Percentiles rank a stretch among this genome's conserved stretches.
phyloP scores from a whole-genome alignment of 2,888 invertebrate genomes.

The Oasisia sp. region DNA sequence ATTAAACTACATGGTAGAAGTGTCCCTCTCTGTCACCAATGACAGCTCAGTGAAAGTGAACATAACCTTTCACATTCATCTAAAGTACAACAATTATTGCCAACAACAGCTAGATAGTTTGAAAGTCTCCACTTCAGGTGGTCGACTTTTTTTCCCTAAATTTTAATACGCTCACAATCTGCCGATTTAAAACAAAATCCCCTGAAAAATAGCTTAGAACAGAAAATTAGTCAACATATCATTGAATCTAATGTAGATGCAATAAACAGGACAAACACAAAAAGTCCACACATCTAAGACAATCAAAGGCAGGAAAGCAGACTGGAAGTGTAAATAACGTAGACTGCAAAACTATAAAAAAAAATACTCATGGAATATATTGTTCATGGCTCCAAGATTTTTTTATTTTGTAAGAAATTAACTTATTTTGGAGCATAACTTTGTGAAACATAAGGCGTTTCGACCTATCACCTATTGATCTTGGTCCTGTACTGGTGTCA shows the following conservation, averaged over 20 bases:
- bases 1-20: background rate
- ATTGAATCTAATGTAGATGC: background rate
- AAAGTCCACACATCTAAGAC: too few species aligned
- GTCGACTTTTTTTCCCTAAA: background rate
- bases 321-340: too few species aligned
- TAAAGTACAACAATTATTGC: background rate
- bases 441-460: too few species aligned
- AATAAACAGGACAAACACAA: too few species aligned
- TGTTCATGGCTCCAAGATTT: too few species aligned
- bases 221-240: background rate
- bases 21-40: background rate
- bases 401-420: too few species aligned
- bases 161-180: background rate
- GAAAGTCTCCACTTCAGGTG: background rate
- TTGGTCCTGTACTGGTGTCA: too few species aligned
- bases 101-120: background rate
- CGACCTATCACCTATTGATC: too few species aligned
- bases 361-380: too few species aligned
- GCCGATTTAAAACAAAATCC: background rate
- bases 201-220: background rate
- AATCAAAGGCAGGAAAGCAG: too few species aligned
- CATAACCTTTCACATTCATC: background rate
- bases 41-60: background rate
- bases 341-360: too few species aligned
- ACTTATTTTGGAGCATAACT: too few species aligned